Evolutionary conservation across 1,140 invertebrate species (phyloP), one percentile per base, ranked within the genome.

Genomic region (Samia ricini): DNA sequence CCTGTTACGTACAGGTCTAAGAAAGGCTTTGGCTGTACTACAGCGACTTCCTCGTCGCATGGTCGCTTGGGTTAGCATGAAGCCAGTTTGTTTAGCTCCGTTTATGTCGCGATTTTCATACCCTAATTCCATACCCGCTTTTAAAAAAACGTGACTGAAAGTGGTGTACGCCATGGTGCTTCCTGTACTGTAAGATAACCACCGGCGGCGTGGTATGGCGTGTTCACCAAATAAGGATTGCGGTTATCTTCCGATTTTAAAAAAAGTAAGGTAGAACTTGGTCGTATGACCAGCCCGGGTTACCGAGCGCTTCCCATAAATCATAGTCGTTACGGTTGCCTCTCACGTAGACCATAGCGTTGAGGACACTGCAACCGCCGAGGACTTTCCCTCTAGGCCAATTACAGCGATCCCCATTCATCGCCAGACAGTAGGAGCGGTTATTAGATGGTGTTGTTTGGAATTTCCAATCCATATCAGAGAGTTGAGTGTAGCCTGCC

Each of bases 331-430:
- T 92, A 54, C 92, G 94, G 78, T 99, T 98, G 21, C 98, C 98
- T 49, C 98, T 93, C 0, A 98, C 95, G 88, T 99, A 99, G 6
- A 98, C 93, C 97, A 98, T 98, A 1, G 97, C 97, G 85, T 99
- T 99, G 0, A 99, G 92, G 0, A 98, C 97, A 52, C 96, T 98
- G 24, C 96, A 96, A 12, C 98, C 98, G n/a, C 98, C 98, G 12
- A 97, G 91, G 2, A 98, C 96, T 82, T 95, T 96, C 21, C 96
- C 96, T 60, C 96, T 91, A 0, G 97, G 96, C 96, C 96, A 97
- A 83, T 96, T 96, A 76, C 96, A 97, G 23, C 95, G 91, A 79
- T 96, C 95, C 0, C 94, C 95, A 33, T 94, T 93, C 96, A 97
- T 97, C 0, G 95, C 96, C 56, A 95, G 91, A 74, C 95, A 97